Evolutionary conservation across 2,113 vertebrate genomes (phyloP).

Genomic region (Pedetes capensis): DNA sequence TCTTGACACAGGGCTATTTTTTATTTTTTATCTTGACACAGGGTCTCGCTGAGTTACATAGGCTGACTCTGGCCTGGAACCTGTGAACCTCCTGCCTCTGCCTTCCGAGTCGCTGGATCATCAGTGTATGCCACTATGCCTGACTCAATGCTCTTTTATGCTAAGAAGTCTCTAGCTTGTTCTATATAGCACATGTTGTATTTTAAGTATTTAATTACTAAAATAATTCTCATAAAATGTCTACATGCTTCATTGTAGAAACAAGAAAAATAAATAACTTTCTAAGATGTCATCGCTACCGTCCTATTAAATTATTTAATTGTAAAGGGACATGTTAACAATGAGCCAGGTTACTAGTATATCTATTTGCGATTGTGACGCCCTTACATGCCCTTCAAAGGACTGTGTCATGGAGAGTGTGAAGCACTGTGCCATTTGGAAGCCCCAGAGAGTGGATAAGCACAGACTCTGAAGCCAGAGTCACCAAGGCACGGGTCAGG

Average conservation of each 20-base stretch:
- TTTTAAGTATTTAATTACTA: neutral
- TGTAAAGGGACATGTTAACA: neutral
- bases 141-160: neutral
- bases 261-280: neutral
- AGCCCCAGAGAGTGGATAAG: neutral
- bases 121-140: too few species aligned
- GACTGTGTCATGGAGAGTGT: neutral
- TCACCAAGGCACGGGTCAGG: neutral
- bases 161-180: slow-evolving; percentile 8
- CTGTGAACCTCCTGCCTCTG: too few species aligned
- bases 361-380: neutral
- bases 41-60: too few species aligned
- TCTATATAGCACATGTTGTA: neutral
- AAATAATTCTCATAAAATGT: neutral
- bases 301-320: neutral
- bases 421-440: too few species aligned
- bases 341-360: neutral
- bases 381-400: neutral
- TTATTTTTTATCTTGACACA: too few species aligned
- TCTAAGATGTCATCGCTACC: neutral
- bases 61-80: too few species aligned
- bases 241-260: neutral
- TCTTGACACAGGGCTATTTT: too few species aligned
- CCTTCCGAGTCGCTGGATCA: too few species aligned
- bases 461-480: neutral